Conservation (phyloP, 1,140 invertebrate genomes). For the Pararge aegeria region DNA sequence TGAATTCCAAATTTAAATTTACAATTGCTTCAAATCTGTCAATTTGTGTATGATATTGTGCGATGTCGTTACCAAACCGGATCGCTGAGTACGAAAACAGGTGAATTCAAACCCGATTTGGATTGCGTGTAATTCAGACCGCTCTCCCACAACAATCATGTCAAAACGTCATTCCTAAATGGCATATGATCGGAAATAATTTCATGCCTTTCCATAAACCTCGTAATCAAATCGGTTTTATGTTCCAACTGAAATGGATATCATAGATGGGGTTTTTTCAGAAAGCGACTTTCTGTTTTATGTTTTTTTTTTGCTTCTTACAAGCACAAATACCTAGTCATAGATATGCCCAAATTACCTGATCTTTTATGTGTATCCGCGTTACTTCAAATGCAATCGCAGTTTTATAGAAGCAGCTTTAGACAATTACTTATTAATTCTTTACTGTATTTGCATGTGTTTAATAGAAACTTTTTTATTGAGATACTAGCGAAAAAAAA, state of each 20-base stretch:
- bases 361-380: no score
- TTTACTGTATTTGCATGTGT: no score
- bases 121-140: constrained; percentile 47
- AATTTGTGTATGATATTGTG: no score
- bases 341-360: no score
- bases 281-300: background rate
- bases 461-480: no score
- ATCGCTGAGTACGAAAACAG: background rate
- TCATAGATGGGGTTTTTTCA: background rate
- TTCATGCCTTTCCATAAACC: constrained; percentile 8
- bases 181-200: constrained; percentile 32
- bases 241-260: background rate
- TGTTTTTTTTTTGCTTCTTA: background rate
- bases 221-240: background rate
- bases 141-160: constrained; percentile 44
- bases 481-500: no score
- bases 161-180: constrained; percentile 48
- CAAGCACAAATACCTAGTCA: no score
- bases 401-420: no score
- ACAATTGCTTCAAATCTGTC: no score
- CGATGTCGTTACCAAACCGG: background rate
- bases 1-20: no score
- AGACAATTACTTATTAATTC: no score
- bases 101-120: constrained; percentile 29
- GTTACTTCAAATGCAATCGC: no score